These are phyloP conservation scores for Falco peregrinus DNA, from an alignment of 2,797 vertebrate species.

Conservation along the genomic window DNA sequence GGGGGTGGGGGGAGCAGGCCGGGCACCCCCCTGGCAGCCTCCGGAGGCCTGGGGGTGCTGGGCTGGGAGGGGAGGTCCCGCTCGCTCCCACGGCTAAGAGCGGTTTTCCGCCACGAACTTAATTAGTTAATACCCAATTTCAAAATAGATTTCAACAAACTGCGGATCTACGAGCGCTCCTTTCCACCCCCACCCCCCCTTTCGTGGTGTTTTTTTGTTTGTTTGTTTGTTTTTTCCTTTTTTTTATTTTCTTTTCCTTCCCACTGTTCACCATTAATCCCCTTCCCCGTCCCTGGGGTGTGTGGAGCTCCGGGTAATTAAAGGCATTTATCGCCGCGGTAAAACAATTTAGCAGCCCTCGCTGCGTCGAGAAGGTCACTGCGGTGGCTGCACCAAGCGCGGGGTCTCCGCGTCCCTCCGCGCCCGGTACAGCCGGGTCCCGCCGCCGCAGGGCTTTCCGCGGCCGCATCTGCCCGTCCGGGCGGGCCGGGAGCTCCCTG, in stretches of 20 bases:
- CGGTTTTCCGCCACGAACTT: neutral
- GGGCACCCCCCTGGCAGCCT: neutral
- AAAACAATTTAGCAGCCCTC: constrained; percentile 44
- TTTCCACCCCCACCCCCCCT: neutral
- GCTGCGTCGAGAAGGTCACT: neutral
- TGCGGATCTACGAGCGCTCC: neutral
- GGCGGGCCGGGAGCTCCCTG: rapidly evolving
- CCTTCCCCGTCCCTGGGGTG: neutral
- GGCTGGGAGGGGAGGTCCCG: too few species aligned
- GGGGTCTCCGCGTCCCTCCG: neutral
- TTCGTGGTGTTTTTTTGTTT: too few species aligned
- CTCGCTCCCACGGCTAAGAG: neutral
- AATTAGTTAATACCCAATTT: neutral
- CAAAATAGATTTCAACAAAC: neutral
- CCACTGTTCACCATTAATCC: neutral
- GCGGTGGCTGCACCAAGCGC: neutral
- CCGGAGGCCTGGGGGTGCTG: too few species aligned
- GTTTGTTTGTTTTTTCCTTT: too few species aligned
- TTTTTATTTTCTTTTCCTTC: too few species aligned
- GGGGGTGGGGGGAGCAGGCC: neutral
- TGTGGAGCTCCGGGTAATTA: constrained; percentile 1
- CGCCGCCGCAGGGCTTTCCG: too few species aligned
- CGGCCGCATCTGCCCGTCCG: neutral
- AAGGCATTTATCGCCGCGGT: constrained; percentile 43
- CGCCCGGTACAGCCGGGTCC: neutral